Evolutionary conservation across 2,113 vertebrate species (phyloP).

Genomic region (Nycticebus coucang): DNA sequence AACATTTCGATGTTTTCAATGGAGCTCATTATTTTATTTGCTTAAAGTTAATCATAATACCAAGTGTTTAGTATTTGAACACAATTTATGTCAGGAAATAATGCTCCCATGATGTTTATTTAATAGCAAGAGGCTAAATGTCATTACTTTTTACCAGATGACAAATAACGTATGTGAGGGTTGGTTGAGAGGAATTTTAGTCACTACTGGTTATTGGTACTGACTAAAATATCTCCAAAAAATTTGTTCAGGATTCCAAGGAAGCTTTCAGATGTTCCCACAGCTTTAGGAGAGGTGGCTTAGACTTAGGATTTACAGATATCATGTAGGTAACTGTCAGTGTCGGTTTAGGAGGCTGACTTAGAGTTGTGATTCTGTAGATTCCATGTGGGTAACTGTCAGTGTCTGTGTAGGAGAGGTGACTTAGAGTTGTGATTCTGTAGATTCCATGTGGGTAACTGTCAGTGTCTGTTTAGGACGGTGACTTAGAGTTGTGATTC

Average conservation of each 20-base stretch:
- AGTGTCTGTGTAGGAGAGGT: too few relatives aligned
- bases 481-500: too few relatives aligned
- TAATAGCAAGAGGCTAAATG: background rate
- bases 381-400: too few relatives aligned
- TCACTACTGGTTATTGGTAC: background rate
- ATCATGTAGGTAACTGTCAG: background rate
- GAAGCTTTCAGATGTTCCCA: background rate
- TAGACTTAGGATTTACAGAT: background rate
- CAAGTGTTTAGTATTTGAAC: background rate
- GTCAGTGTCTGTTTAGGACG: too few relatives aligned
- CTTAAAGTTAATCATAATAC: constrained; percentile 46
- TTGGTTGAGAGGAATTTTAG: background rate
- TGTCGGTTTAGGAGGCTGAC: too few relatives aligned
- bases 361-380: too few relatives aligned
- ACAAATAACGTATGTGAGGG: background rate
- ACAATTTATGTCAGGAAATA: background rate
- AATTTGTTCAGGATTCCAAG: background rate
- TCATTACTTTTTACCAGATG: background rate
- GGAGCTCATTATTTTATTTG: constrained; percentile 48
- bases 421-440: too few relatives aligned
- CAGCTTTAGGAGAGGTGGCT: background rate
- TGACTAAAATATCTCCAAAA: background rate
- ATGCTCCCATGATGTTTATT: background rate
- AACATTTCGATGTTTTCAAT: constrained; percentile 12
- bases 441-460: too few relatives aligned